Base-by-base conservation (phyloP, 2,888 invertebrate genomes). In the Adelognathus sp. region DNA sequence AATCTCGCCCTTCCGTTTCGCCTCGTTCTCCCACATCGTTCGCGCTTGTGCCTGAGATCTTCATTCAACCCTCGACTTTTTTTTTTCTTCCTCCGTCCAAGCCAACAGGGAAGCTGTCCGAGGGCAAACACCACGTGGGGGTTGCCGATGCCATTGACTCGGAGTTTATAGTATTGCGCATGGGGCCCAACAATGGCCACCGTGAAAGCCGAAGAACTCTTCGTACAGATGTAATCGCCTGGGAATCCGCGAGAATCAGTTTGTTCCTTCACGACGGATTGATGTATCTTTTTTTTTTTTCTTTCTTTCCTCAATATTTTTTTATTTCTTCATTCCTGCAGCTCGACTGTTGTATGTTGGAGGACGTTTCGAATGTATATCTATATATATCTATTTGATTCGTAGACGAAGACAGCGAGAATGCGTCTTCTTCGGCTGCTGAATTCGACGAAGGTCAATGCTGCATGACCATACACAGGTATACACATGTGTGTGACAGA, bases 211-310 rank as follows among this genome's bases (percentile, higher is more conserved):
- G n/a, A 24, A 31, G 56, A 39, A 56, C 76, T 70, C 83, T 82
- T 84, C 78, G 84, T 84, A 69, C 86, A 88, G 90, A 90, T 90
- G 88, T 88, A 88, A 90, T 90, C 90, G 86, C 90, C 88, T 90
- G 90, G 90, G 90, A 90, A 90, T 90, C 88, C 87, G 90, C 89
- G 88, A 87, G 84, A 80, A 79, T 74, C 58, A 58, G 50, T 63
- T 58, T 50, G 39, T 64, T 41, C 63, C 50, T 41, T 58, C 46
- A 16, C 46, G 46, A 14, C 14, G 29, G 33, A 60, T 66, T 66
- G 60, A 56, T 74, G 46, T 67, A 69, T 70, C 54, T 58, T 7
- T 58, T 41, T 36, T 60, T 64, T 52, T 54, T 41, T 63, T 44
- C n/a, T 27, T 46, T 71, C 41, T 54, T 60, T 33, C 21, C 29